These are phyloP conservation scores for Mus musculus DNA, from an alignment of 2,113 vertebrate genomes.

Conservation along the genomic window GRCm39 chr14:55678501-55679000, in stretches of 20 bases:
- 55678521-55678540: too few species aligned
- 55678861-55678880: not conserved
- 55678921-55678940: conserved; percentile 6
- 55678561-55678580: too few species aligned
- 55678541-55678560: too few species aligned
- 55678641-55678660: too few species aligned
- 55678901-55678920: not conserved
- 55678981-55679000: not conserved
- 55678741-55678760: not conserved
- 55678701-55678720: not conserved
- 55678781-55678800: conserved; percentile 20
- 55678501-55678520: too few species aligned
- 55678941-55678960: not conserved
- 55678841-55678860: not conserved
- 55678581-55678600: too few species aligned
- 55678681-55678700: not conserved
- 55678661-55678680: too few species aligned
- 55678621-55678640: too few species aligned
- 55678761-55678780: not conserved
- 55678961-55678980: not conserved
- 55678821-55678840: not conserved
- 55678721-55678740: not conserved
- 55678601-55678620: too few species aligned
- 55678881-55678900: conserved; percentile 19
- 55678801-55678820: not conserved